Conservation (phyloP, 1,140 invertebrate species). For the Archivesica marissinica region DNA sequence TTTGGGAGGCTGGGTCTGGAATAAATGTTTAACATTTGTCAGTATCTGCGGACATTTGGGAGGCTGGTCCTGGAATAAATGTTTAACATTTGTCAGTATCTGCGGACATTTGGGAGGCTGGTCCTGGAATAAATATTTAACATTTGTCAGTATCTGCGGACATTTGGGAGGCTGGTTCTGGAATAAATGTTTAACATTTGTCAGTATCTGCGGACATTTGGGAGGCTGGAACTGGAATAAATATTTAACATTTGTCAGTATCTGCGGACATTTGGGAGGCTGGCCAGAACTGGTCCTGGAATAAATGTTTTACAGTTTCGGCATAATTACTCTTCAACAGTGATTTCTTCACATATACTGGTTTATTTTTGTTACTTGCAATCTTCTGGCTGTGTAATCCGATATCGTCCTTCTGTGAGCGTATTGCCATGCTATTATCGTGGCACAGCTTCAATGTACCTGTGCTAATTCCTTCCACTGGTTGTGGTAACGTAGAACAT, state of each 20-base stretch:
- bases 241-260: not conserved
- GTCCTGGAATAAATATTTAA: no score
- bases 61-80: no score
- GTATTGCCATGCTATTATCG: not conserved
- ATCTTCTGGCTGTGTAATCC: no score
- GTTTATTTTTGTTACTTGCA: not conserved
- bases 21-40: no score
- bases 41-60: no score
- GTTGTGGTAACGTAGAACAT: not conserved
- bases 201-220: no score
- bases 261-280: conserved; percentile 89
- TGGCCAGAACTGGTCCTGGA: conserved; percentile 92
- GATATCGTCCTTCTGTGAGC: not conserved
- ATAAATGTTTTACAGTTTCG: conserved; percentile 87
- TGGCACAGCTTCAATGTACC: not conserved
- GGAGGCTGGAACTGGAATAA: no score
- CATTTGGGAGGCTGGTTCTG: conserved; percentile 94
- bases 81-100: no score
- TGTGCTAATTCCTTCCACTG: not conserved
- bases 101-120: no score
- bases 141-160: not conserved
- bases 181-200: no score
- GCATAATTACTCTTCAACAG: conserved; percentile 6
- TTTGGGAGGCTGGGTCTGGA: no score
- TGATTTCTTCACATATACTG: not conserved